Evolutionary conservation across 2,888 invertebrate species (phyloP).

Genomic region (Tethea ocularis): DNA sequence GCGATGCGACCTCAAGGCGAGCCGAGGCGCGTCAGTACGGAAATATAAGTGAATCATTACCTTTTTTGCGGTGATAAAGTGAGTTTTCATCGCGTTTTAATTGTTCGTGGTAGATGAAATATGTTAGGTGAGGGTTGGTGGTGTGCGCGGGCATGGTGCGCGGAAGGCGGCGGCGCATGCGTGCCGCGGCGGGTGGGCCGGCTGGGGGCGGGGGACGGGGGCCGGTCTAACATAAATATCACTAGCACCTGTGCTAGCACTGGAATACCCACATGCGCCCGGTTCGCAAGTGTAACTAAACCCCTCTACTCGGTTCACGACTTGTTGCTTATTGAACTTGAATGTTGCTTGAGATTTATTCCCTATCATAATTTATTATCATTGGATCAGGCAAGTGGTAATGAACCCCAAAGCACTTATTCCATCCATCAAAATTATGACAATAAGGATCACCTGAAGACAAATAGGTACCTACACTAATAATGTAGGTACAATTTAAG

Average conservation of each 20-base stretch:
- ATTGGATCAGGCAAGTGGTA: no score
- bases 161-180: slow-evolving; percentile 35
- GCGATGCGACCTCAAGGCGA: slow-evolving; percentile 29
- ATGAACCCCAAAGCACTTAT: no score
- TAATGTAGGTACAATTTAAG: no score
- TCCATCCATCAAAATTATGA: no score
- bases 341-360: no score
- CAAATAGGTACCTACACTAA: no score
- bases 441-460: no score
- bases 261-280: background rate
- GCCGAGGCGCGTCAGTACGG: slow-evolving; percentile 23
- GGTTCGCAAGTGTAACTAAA: background rate
- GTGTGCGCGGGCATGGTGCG: slow-evolving; percentile 68
- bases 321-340: background rate
- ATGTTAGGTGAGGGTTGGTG: slow-evolving; percentile 53
- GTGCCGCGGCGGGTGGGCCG: slow-evolving; percentile 14
- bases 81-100: slow-evolving; percentile 71
- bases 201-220: background rate
- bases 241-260: background rate
- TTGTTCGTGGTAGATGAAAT: slow-evolving; percentile 65
- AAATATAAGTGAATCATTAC: slow-evolving; percentile 52
- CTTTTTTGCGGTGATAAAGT: slow-evolving; percentile 50
- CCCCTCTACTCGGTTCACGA: background rate
- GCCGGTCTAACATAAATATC: background rate
- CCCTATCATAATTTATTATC: no score